Evolutionary conservation across 2,797 vertebrate genomes (phyloP), one percentile per base, ranked within the genome.

Genomic region (Nyctalus aviator): DNA sequence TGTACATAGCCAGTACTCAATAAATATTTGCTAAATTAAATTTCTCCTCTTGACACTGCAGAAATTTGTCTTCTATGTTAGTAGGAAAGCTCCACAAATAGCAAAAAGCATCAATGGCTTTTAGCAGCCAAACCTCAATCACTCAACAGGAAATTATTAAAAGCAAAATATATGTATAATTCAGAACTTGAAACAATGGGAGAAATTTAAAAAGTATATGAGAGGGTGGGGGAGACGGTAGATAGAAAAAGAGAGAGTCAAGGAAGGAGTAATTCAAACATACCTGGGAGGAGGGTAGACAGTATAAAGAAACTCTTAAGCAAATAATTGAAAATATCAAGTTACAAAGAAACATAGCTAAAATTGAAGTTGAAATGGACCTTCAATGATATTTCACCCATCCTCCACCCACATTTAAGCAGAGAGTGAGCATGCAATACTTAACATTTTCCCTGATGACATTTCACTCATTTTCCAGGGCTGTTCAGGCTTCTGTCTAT

Each of bases 1-100:
- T 21, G 3, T 46, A 13, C 59, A 46, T 17, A 90, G 50, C 93
- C 46, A 48, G 32, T 13, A 1, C 44, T 92, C 91, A 72, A 50
- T 66, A 93, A 94, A 91, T 92, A 90, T 87, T 94, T 93, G 86
- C 66, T 53, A 93, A 84, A 69, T 84, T 91, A 44, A 95, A 94
- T 88, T 76, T 72, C 64, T 64, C 35, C 37, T 86, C 71, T 57
- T 86, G 86, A 57, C 69, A 23, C 64, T 68, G 41, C 62, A 93
- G 78, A 88, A 94, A 85, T 79, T 37, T 73, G 53, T 86, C 93
- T 92, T 92, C 35, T 79, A 3, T 32, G 12, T 66, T 3, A 84
- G 48, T 69, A 88, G 59, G 62, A 94, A 87, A 84, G 35, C 27
- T 44, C 68, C 53, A 73, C 71, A 91, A 95, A 88, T 72, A 95